A percentile compares a stretch with the other conserved stretches of the same genome.
Evolutionary conservation across 2,888 invertebrate species (phyloP).

Genomic region (Heteromurus nitidus): DNA sequence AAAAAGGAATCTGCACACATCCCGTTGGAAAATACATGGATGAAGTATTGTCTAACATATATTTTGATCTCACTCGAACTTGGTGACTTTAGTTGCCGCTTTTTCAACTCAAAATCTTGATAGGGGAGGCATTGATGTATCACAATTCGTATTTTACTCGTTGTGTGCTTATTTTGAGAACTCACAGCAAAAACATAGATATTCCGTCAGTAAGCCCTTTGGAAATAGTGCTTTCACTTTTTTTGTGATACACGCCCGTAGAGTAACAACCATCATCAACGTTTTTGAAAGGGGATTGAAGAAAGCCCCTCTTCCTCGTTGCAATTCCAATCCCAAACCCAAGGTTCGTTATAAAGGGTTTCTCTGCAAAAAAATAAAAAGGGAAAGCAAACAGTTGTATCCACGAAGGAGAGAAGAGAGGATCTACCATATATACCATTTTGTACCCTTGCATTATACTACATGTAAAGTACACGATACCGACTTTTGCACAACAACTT

Average conservation of each 20-base stretch:
- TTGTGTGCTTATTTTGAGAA: too few relatives aligned
- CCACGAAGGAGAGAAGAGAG: too few relatives aligned
- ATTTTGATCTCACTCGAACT: too few relatives aligned
- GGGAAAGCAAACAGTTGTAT: too few relatives aligned
- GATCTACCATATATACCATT: too few relatives aligned
- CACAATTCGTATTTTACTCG: slow-evolving; percentile 2
- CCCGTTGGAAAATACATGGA: too few relatives aligned
- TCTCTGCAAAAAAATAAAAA: not conserved
- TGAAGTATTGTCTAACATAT: too few relatives aligned
- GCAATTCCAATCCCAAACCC: not conserved
- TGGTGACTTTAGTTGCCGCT: not conserved
- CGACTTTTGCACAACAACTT: slow-evolving; percentile 30
- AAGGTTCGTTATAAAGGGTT: too few relatives aligned
- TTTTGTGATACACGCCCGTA: not conserved
- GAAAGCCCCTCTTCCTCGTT: not conserved
- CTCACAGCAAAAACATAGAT: too few relatives aligned
- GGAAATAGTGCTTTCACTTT: not conserved
- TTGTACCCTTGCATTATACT: not conserved
- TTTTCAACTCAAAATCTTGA: not conserved
- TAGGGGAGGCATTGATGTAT: slow-evolving; percentile 10
- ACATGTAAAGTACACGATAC: slow-evolving; percentile 19
- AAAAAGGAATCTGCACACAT: too few relatives aligned
- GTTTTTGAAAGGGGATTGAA: slow-evolving; percentile 8
- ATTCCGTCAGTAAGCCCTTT: not conserved
- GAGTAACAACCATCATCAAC: slow-evolving; percentile 8